phyloP scores from a whole-genome alignment of 1,140 invertebrate species.

The Ectropis grisescens region DNA sequence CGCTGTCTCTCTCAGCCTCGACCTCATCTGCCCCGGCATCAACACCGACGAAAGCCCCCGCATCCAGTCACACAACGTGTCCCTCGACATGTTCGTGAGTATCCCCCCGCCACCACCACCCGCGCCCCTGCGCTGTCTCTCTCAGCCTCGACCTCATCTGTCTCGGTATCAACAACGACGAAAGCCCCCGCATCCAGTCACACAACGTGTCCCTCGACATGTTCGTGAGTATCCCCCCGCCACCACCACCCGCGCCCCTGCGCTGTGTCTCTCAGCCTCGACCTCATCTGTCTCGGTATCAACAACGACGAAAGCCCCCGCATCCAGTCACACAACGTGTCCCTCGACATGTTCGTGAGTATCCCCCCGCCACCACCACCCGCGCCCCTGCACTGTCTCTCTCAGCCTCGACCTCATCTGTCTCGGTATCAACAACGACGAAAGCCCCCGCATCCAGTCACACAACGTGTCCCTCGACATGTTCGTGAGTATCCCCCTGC shows the following conservation, averaged over 20 bases:
- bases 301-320: constrained; percentile 86
- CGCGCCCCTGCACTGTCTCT: too few relatives aligned
- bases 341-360: constrained; percentile 85
- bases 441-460: constrained; percentile 89
- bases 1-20: constrained; percentile 70
- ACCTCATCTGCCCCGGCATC: constrained; percentile 75
- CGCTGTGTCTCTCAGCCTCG: constrained; percentile 70
- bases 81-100: constrained; percentile 85
- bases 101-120: constrained; percentile 68
- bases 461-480: constrained; percentile 86
- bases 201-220: constrained; percentile 86
- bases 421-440: constrained; percentile 79
- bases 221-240: constrained; percentile 77
- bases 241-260: constrained; percentile 72
- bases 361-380: constrained; percentile 66
- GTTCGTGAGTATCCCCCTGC: constrained; percentile 81
- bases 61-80: constrained; percentile 89
- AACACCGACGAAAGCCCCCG: constrained; percentile 86
- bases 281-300: constrained; percentile 75
- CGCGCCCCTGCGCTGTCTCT: constrained; percentile 70
- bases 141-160: constrained; percentile 73
- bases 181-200: constrained; percentile 89
- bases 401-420: constrained; percentile 73
- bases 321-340: constrained; percentile 89
- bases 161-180: constrained; percentile 79